These are phyloP conservation scores for Bimastos eiseni DNA, from an alignment of 2,888 invertebrate genomes.

Conservation along the genomic window DNA sequence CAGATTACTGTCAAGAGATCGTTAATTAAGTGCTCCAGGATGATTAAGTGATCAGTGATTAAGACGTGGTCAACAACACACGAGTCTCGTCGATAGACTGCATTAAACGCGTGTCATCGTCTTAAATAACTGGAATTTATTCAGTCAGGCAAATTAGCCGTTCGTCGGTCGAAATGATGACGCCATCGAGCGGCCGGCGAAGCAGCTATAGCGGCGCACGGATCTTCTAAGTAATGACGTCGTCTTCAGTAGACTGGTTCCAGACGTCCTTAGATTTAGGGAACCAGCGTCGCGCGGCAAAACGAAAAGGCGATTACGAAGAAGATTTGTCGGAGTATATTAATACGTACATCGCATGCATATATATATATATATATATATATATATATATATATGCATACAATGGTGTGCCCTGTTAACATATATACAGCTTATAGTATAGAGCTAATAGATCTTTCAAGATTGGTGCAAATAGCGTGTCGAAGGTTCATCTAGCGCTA, in stretches of 20 bases:
- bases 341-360: neutral
- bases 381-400: neutral
- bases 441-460: neutral
- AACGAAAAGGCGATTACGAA: neutral
- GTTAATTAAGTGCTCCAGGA: neutral
- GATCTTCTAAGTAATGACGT: neutral
- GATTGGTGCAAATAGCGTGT: neutral
- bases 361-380: neutral
- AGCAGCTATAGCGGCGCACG: neutral
- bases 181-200: neutral
- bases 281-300: conserved; percentile 6
- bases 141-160: conserved; percentile 13
- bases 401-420: too few relatives aligned
- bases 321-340: neutral
- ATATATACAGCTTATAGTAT: neutral
- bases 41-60: neutral
- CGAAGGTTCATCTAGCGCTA: neutral
- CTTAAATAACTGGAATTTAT: neutral
- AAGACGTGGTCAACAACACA: neutral
- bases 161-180: neutral
- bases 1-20: neutral
- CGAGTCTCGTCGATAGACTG: neutral
- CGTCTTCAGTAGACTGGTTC: conserved; percentile 13
- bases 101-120: neutral
- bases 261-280: neutral